Evolutionary conservation across 2,113 vertebrate genomes (phyloP).

Genomic region (Acanthochromis polyacanthus): DNA sequence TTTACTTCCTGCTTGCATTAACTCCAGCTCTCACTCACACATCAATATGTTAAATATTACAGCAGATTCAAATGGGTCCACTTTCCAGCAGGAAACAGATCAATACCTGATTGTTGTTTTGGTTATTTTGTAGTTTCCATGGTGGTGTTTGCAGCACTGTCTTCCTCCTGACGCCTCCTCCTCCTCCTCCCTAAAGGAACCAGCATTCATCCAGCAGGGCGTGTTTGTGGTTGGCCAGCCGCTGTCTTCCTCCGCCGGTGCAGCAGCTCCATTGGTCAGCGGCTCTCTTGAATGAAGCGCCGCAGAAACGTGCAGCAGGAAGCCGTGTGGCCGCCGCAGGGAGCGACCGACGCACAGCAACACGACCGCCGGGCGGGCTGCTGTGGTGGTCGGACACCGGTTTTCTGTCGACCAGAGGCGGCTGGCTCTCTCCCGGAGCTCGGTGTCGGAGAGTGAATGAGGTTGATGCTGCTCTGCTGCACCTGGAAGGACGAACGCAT

Average conservation of each 20-base stretch:
- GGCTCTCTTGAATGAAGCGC: constrained; percentile 69
- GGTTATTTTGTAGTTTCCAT: constrained; percentile 3
- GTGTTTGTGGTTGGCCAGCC: constrained; percentile 67
- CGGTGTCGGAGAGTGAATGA: constrained; percentile 86
- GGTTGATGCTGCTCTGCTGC: constrained; percentile 97
- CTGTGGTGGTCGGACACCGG: constrained; percentile 46
- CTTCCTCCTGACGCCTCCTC: constrained; percentile 6
- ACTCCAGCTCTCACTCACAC: no score
- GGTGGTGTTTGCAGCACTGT: neutral
- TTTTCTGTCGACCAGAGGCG: constrained; percentile 62
- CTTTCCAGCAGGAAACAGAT: neutral
- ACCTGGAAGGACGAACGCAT: constrained; percentile 97
- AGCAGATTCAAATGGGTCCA: neutral
- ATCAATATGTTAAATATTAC: neutral
- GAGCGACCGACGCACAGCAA: constrained; percentile 35
- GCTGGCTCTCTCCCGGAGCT: constrained; percentile 74
- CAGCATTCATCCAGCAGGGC: constrained; percentile 25
- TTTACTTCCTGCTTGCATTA: no score
- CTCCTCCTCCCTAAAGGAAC: neutral
- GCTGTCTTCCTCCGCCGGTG: constrained; percentile 20
- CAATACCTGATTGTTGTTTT: neutral
- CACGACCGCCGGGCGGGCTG: constrained; percentile 43
- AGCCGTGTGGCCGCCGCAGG: constrained; percentile 39
- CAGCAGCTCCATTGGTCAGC: constrained; percentile 65
- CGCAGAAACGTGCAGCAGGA: constrained; percentile 69